These are phyloP conservation scores for Cataglyphis altisquamis DNA, from an alignment of 2,888 invertebrate genomes.

Conservation along the genomic window DNA sequence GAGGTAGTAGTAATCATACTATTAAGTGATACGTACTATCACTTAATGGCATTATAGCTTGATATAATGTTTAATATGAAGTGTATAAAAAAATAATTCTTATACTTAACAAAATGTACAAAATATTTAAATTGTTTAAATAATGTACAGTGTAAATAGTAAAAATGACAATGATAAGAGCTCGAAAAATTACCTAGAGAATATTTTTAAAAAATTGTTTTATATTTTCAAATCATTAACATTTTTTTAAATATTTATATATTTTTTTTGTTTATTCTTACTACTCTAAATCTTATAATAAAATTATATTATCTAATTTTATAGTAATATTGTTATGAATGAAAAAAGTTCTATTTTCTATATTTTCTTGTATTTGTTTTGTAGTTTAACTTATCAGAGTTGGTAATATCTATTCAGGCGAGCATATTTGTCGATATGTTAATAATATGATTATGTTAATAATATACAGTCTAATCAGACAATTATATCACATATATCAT, in stretches of 20 bases:
- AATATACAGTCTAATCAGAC: not conserved
- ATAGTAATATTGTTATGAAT: not conserved
- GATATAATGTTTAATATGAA: constrained; percentile 37
- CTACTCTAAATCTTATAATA: not conserved
- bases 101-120: constrained; percentile 39
- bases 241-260: not conserved
- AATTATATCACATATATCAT: not conserved
- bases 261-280: not conserved
- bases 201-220: not conserved
- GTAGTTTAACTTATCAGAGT: not conserved
- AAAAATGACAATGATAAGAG: constrained; percentile 28
- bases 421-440: not conserved
- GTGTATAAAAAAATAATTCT: constrained; percentile 38
- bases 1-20: not conserved
- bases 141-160: constrained; percentile 62
- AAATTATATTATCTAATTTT: not conserved
- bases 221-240: constrained; percentile 15
- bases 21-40: no score
- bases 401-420: not conserved
- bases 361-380: not conserved
- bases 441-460: not conserved
- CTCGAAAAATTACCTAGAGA: constrained; percentile 15
- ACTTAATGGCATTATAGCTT: not conserved
- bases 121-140: constrained; percentile 43
- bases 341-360: constrained; percentile 17